Conservation (phyloP, 2,888 invertebrate genomes). For the Spodoptera exigua region DNA sequence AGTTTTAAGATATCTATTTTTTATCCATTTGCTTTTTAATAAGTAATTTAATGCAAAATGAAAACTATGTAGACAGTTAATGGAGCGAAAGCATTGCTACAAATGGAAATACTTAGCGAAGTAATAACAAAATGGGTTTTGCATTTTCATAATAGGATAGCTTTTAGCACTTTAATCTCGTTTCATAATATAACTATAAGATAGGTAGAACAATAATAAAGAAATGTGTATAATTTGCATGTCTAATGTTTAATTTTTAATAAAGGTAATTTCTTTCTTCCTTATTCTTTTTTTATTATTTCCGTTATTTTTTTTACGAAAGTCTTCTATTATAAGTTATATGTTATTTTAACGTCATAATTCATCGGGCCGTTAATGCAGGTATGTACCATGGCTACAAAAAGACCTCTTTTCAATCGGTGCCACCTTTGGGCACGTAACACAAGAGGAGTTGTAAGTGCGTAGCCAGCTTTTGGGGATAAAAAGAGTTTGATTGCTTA, state of each 20-base stretch:
- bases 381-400: too few relatives aligned
- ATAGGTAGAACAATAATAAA: slow-evolving; percentile 1
- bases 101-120: slow-evolving; percentile 15
- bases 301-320: too few relatives aligned
- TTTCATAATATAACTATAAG: slow-evolving; percentile 14
- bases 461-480: too few relatives aligned
- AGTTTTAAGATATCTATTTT: background rate
- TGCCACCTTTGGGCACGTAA: too few relatives aligned
- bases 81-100: slow-evolving; percentile 7
- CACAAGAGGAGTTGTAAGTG: too few relatives aligned
- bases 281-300: slow-evolving; percentile 8
- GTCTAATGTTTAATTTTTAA: slow-evolving; percentile 15
- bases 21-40: background rate
- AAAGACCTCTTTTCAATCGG: too few relatives aligned
- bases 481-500: too few relatives aligned
- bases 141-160: slow-evolving; percentile 19
- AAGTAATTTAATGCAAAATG: slow-evolving; percentile 5
- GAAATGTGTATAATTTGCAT: slow-evolving; percentile 28
- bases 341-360: too few relatives aligned
- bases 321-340: too few relatives aligned
- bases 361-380: too few relatives aligned
- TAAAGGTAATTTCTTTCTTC: slow-evolving; percentile 18
- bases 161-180: slow-evolving; percentile 17
- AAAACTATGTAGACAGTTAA: slow-evolving; percentile 6
- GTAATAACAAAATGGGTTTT: slow-evolving; percentile 9